These are phyloP conservation scores for Macaria notata DNA, from an alignment of 2,888 invertebrate genomes.

Conservation along the genomic window DNA sequence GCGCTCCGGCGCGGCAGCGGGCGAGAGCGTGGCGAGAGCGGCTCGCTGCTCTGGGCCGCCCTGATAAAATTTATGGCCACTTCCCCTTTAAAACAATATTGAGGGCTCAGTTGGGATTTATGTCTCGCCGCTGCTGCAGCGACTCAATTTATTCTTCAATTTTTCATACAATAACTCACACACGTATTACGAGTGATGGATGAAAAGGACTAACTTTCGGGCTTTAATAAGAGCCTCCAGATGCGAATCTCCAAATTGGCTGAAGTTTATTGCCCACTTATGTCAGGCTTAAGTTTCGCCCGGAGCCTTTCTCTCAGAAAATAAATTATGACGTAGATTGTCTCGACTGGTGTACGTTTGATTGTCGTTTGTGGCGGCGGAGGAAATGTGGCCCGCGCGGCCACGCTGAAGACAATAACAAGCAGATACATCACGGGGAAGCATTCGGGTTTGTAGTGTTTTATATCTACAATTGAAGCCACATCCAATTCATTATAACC, in stretches of 20 bases:
- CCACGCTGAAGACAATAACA: background rate
- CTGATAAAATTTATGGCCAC: slow-evolving; percentile 83
- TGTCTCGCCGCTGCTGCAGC: slow-evolving; percentile 82
- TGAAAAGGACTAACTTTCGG: slow-evolving; percentile 83
- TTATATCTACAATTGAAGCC: too few relatives aligned
- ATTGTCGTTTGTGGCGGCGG: slow-evolving; percentile 56
- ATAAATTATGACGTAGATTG: slow-evolving; percentile 80
- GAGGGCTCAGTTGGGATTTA: slow-evolving; percentile 83
- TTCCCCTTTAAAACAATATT: slow-evolving; percentile 84
- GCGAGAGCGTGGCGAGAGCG: slow-evolving; percentile 36
- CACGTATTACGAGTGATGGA: slow-evolving; percentile 82
- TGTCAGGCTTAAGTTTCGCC: slow-evolving; percentile 82
- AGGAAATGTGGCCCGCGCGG: slow-evolving; percentile 2
- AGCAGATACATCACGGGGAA: too few relatives aligned
- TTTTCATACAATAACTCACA: slow-evolving; percentile 83
- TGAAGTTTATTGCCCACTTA: slow-evolving; percentile 83
- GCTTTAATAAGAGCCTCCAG: slow-evolving; percentile 83
- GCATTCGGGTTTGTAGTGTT: too few relatives aligned
- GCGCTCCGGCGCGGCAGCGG: slow-evolving; percentile 38
- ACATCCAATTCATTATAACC: too few relatives aligned
- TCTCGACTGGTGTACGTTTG: slow-evolving; percentile 71
- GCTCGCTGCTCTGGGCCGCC: slow-evolving; percentile 63
- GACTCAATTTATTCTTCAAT: slow-evolving; percentile 83
- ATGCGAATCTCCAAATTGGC: slow-evolving; percentile 83
- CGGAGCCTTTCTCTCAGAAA: slow-evolving; percentile 77